Base-by-base conservation (phyloP, 2,888 invertebrate genomes). In the Acanthosepion pharaonis region DNA sequence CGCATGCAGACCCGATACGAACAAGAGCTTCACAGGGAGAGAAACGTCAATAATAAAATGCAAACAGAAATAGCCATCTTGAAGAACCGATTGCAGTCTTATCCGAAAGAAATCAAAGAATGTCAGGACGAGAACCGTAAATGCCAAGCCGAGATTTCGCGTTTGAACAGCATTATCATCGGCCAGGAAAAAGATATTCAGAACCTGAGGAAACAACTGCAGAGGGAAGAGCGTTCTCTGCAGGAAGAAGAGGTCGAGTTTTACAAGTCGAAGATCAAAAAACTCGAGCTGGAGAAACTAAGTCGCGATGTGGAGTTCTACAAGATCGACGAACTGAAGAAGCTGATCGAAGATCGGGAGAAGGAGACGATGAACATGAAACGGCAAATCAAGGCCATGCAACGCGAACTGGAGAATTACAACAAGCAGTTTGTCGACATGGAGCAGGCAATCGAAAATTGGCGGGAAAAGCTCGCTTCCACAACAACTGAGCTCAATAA, bases 381-480 rank as follows among this genome's bases (percentile, higher is more conserved):
- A 11, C 51, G 53, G 18, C 93, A 93, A 9, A 93, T 93, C 28
- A 93, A 93, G n/a, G n/a, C 49, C 8, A 93, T 93, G 93, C 49
- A 93, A 51, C n/a, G 51, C 9, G 93, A 93, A 49, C 49, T 49
- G 93, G 93, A 93, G n/a, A 93, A 93, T 11, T 93, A 53, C 51
- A 51, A 42, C 8, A 49, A 93, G n/a, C 93, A 93, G 93, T 93
- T 93, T 93, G 53, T 51, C 53, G n/a, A 53, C 28, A 93, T 93
- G 48, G 51, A 93, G 8, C 93, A 25, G 48, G 28, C 93, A 5
- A 51, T 48, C 11, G 93, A 49, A 49, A 53, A 51, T n/a, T 53
- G n/a, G 51, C 28, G 33, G 23, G n/a, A 51, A 28, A 93, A 93
- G 18, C 49, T 93, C 9, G 25, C 23, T 5, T 51, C 48, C 11